phyloP scores from a whole-genome alignment of 1,140 invertebrate species.

The Drosophila equinoxialis region DNA sequence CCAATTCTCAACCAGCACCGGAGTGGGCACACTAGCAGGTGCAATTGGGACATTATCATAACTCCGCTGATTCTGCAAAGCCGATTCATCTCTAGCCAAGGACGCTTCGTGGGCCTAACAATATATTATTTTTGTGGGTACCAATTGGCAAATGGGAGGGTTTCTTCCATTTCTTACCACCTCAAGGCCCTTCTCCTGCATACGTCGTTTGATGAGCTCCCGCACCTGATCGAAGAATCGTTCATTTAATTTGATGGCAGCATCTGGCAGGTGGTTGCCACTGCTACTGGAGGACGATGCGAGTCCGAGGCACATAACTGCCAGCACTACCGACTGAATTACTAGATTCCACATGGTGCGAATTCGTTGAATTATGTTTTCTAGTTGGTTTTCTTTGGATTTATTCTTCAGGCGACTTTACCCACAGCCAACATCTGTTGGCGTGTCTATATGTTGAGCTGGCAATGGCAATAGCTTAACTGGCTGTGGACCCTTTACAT shows the following conservation, averaged over 20 bases:
- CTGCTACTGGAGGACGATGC: slow-evolving; percentile 20
- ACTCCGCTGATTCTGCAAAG: slow-evolving; percentile 68
- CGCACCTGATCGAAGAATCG: slow-evolving; percentile 78
- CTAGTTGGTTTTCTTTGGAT: slow-evolving; percentile 15
- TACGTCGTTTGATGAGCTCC: slow-evolving; percentile 72
- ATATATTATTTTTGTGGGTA: not conserved
- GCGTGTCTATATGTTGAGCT: slow-evolving; percentile 78
- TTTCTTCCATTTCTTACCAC: slow-evolving; percentile 28
- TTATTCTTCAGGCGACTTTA: slow-evolving; percentile 50
- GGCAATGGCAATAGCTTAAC: slow-evolving; percentile 75
- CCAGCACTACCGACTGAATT: slow-evolving; percentile 33
- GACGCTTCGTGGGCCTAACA: slow-evolving; percentile 39
- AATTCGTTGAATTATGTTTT: slow-evolving; percentile 25
- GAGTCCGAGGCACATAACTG: slow-evolving; percentile 37
- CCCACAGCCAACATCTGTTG: slow-evolving; percentile 70
- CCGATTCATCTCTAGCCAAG: slow-evolving; percentile 51
- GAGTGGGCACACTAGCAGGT: slow-evolving; percentile 78
- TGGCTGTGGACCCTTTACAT: slow-evolving; percentile 43
- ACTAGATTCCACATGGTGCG: slow-evolving; percentile 44
- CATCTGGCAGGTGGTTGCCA: slow-evolving; percentile 72
- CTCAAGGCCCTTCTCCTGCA: slow-evolving; percentile 57
- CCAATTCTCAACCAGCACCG: slow-evolving; percentile 88
- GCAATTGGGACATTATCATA: slow-evolving; percentile 71
- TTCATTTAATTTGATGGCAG: slow-evolving; percentile 65
- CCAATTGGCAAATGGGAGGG: not conserved